Percentiles rank a stretch among this genome's conserved stretches.
Evolutionary conservation across 2,797 vertebrate species (phyloP).

Genomic region (Molothrus aeneus): DNA sequence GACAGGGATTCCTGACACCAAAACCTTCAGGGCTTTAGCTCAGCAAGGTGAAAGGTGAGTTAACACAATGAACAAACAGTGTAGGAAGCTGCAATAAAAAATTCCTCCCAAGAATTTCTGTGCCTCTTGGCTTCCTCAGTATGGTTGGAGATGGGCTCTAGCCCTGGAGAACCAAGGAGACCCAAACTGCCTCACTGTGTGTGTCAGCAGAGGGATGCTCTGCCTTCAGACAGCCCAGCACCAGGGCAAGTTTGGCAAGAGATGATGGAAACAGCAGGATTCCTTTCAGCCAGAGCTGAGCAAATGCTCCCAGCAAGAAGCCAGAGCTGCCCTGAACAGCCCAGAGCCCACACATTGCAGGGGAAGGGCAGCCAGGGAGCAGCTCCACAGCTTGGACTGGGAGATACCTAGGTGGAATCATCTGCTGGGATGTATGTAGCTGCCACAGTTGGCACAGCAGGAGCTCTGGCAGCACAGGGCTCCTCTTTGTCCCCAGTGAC

Average conservation of each 20-base stretch:
- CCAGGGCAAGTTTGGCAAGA: neutral
- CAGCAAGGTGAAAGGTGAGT: neutral
- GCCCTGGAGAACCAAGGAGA: neutral
- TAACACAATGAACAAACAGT: neutral
- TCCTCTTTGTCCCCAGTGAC: neutral
- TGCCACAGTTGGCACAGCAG: accelerated
- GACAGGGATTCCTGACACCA: neutral
- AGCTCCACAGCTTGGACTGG: neutral
- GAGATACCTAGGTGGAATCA: accelerated
- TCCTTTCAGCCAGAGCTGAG: neutral
- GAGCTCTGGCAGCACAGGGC: neutral
- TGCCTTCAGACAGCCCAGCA: neutral
- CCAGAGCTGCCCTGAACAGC: neutral
- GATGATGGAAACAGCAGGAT: neutral
- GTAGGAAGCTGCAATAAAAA: neutral
- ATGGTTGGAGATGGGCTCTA: neutral
- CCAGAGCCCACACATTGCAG: accelerated
- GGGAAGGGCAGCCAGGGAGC: neutral
- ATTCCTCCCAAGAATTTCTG: neutral
- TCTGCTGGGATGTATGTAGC: neutral
- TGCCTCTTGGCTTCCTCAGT: neutral
- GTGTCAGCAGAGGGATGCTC: neutral
- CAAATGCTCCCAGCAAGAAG: neutral
- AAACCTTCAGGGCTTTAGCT: neutral
- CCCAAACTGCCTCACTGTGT: neutral